Evolutionary conservation across 2,797 vertebrate genomes (phyloP).

Genomic region (Apogon hyalosoma): DNA sequence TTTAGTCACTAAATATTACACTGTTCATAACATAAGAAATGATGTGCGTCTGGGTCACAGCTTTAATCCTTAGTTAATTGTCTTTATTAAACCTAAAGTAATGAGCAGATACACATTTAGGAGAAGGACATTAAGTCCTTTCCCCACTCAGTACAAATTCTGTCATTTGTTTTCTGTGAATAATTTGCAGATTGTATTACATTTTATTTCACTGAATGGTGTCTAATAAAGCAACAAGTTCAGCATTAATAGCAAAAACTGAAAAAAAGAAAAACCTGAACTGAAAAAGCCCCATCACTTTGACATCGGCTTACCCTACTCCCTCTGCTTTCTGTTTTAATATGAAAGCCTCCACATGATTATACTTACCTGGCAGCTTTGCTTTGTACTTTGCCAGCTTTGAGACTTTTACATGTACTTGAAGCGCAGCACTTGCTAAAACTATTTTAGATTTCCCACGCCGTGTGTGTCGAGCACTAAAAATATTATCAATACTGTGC

Average conservation of each 20-base stretch:
- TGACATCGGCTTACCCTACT: slow-evolving; percentile 27
- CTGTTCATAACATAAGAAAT: slow-evolving; percentile 3
- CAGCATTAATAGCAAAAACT: slow-evolving; percentile 46
- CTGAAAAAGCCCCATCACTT: slow-evolving; percentile 38
- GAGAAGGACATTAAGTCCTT: background rate
- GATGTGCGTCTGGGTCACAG: slow-evolving; percentile 24
- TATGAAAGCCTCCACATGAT: slow-evolving; percentile 32
- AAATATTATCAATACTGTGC: slow-evolving; percentile 30
- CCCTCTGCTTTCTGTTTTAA: slow-evolving; percentile 30
- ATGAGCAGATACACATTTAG: slow-evolving; percentile 12
- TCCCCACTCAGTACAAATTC: slow-evolving; percentile 4
- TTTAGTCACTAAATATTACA: slow-evolving; percentile 1
- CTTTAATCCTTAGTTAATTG: slow-evolving; percentile 32
- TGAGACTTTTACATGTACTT: slow-evolving; percentile 34
- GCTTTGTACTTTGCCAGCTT: slow-evolving; percentile 40
- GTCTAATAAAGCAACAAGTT: slow-evolving; percentile 52
- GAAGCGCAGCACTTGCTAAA: slow-evolving; percentile 32
- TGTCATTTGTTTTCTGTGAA: slow-evolving; percentile 23
- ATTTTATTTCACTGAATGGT: slow-evolving; percentile 31
- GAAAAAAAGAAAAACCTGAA: slow-evolving; percentile 29
- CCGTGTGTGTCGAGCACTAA: slow-evolving; percentile 24
- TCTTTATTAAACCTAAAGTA: slow-evolving; percentile 27
- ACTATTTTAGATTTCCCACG: slow-evolving; percentile 39
- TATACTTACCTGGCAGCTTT: slow-evolving; percentile 40
- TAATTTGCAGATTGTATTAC: slow-evolving; percentile 15